Evolutionary conservation across 1,140 invertebrate species (phyloP).

Genomic region (Magallana ariakensis): DNA sequence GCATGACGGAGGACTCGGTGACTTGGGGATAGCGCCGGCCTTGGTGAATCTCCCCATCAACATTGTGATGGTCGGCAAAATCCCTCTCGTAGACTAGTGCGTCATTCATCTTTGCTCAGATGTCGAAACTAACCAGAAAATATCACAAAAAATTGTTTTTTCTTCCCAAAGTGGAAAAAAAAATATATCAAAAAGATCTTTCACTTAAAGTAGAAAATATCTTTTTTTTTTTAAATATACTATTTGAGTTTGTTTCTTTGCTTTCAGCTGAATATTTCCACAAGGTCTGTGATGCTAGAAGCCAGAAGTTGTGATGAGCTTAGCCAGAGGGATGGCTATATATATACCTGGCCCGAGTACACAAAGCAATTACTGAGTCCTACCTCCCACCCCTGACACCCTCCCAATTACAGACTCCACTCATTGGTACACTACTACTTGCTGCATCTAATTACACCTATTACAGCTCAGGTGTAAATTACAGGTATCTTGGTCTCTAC

Average conservation of each 20-base stretch:
- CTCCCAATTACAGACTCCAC: not conserved
- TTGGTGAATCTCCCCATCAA: not conserved
- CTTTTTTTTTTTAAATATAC: not conserved
- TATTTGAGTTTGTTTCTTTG: not conserved
- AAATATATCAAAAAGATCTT: not conserved
- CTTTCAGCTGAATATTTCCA: slow-evolving; percentile 1
- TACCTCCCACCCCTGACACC: slow-evolving; percentile 21
- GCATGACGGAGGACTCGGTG: not conserved
- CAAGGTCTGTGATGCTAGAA: slow-evolving; percentile 14
- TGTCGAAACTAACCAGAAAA: not conserved
- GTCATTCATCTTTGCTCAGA: slow-evolving; percentile 1
- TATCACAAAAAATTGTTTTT: too few relatives aligned
- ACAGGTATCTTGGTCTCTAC: not conserved
- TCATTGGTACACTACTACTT: not conserved
- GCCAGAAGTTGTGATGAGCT: not conserved
- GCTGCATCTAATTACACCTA: slow-evolving; percentile 17
- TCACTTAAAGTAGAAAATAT: not conserved
- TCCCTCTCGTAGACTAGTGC: not conserved
- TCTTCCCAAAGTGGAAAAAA: too few relatives aligned
- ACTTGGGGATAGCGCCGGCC: not conserved
- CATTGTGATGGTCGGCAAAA: slow-evolving; percentile 1
- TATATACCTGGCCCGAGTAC: slow-evolving; percentile 30
- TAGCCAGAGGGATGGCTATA: slow-evolving; percentile 32
- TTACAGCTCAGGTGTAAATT: not conserved
- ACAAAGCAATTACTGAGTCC: slow-evolving; percentile 15